Conservation (phyloP, 1,140 invertebrate genomes). For the Chironomus striatipennis region DNA sequence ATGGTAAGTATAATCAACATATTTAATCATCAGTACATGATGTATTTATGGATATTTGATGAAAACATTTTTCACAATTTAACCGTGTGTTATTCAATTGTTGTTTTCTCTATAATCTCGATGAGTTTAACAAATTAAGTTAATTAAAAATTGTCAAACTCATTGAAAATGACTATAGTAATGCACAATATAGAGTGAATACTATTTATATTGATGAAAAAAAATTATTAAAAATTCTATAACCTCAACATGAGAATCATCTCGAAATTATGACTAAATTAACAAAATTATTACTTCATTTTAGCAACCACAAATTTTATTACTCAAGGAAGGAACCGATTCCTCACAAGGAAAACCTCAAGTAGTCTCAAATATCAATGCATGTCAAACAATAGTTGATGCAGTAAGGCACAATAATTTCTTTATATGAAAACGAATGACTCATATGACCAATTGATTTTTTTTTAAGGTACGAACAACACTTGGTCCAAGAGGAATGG, state of each 20-base stretch:
- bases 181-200: no score
- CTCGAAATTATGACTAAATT: background rate
- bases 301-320: slow-evolving; percentile 95
- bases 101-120: no score
- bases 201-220: background rate
- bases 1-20: no score
- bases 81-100: no score
- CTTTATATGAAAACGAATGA: background rate
- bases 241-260: background rate
- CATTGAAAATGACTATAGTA: no score
- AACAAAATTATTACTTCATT: slow-evolving; percentile 31
- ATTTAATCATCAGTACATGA: no score
- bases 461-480: slow-evolving; percentile 74
- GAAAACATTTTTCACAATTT: no score
- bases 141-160: no score
- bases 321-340: slow-evolving; percentile 97
- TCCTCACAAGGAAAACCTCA: slow-evolving; percentile 92
- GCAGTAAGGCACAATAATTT: slow-evolving; percentile 50
- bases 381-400: slow-evolving; percentile 94
- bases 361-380: slow-evolving; percentile 97
- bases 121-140: no score
- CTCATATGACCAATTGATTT: background rate
- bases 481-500: slow-evolving; percentile 96
- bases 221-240: background rate
- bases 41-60: no score